Evolutionary conservation across 2,113 vertebrate species (phyloP), one percentile per base, ranked within the genome.

Genomic region (Hippocampus abdominalis): DNA sequence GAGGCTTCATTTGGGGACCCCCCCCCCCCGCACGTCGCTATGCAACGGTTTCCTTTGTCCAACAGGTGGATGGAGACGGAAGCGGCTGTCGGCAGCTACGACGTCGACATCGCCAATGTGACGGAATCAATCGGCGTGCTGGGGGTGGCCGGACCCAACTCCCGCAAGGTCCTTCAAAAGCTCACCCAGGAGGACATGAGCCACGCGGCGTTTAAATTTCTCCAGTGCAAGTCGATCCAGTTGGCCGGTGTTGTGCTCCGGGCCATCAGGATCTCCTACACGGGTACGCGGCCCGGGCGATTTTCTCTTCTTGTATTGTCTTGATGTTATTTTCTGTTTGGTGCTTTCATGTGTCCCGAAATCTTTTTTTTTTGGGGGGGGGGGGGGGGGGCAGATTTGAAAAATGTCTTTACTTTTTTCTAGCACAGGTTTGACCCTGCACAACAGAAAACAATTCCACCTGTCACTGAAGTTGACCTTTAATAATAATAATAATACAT

Each of bases 231-330:
- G 77, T 64, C 76, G 72, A 81, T 99, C 70, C 87, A 92, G 40
- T 29, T 98, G 79, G 92, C 91, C 4, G 90, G 86, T 64, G 68
- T 94, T 78, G 79, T 90, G 27, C 86, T 97, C 23, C 91, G 91
- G 61, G 97, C 97, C 72, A 93, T 96, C 76, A 92, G 97, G 86
- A 98, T 99, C 89, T 99, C 97, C 1, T 99, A 98, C 72, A 96
- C 97, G 57, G 97, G 96, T 98, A 90, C 79, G 76, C 39, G 57
- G 27, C 21, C 23, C 16, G 23, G 8, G 2, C 25, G 9, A 16
- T 36, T 18, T 15, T 32, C 16, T 32, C 15, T 29, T 16, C 9
- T 42, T 2, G 1, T 42, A 42, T 48, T 48, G 12, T 48, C 15
- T 48, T 3, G 46, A 16, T 15, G 4, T 20, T n/a, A n/a, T 23